Conservation (phyloP, 2,113 vertebrate genomes). For the Acanthisitta chloris region DNA sequence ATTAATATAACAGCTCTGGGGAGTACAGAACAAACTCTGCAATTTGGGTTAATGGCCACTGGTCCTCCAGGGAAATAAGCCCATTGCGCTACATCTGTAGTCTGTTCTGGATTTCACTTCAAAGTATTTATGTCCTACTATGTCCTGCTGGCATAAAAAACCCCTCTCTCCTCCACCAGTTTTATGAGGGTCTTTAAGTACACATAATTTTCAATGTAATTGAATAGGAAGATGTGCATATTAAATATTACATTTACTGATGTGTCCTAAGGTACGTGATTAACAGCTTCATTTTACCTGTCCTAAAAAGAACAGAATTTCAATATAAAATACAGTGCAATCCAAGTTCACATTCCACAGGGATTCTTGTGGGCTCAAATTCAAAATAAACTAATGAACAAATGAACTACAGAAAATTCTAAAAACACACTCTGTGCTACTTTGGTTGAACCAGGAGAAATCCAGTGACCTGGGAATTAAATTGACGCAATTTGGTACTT, state of each 20-base stretch:
- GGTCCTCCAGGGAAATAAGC: background rate
- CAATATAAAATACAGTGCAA: background rate
- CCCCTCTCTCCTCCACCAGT: background rate
- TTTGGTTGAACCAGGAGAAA: constrained; percentile 30
- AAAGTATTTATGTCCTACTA: background rate
- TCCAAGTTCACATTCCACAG: background rate
- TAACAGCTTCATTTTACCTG: background rate
- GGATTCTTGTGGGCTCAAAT: background rate
- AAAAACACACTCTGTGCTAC: constrained; percentile 12
- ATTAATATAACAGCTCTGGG: background rate
- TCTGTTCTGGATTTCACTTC: background rate
- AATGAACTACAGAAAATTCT: background rate
- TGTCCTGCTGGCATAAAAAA: constrained; percentile 2
- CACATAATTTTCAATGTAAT: background rate
- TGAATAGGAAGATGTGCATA: constrained; percentile 1
- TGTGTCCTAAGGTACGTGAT: background rate
- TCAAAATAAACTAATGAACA: constrained; percentile 2
- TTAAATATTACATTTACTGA: constrained; percentile 42
- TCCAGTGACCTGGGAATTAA: constrained; percentile 22
- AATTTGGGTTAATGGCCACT: background rate
- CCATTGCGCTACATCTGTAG: background rate
- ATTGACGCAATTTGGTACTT: background rate
- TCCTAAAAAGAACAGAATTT: constrained; percentile 22
- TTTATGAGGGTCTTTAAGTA: constrained; percentile 35
- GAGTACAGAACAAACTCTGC: background rate